Base-by-base conservation (phyloP, 1,140 invertebrate genomes). In the Drosophila leontia region DNA sequence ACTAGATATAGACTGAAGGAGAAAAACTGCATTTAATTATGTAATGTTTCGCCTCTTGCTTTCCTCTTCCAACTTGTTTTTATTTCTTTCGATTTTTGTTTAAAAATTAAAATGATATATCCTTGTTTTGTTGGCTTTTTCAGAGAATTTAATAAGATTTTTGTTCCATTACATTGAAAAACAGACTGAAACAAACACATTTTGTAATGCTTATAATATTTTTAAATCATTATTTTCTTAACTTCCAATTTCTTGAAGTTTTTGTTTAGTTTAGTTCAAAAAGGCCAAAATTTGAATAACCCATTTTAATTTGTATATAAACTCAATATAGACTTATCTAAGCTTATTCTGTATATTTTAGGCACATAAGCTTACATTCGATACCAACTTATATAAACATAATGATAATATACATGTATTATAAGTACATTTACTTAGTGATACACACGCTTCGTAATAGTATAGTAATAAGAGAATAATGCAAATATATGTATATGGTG, bases 281-380 rank as follows among this genome's bases (percentile, higher is more conserved):
- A 41, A 59, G 44, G 44, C 39, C 47, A 59, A 59, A 60, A 19
- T 41, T 70, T 19, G 37, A 41, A 42, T 65, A 32, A 55, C 41
- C 13, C 23, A 47, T 45, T 63, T 58, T 71, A 19, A 63, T 64
- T 60, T 78, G 76, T 88, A 88, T 42, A 87, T 85, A 70, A 67
- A 62, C 42, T 67, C 26, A n/a, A 45, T 51, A 45, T 65, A 59
- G 45, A 9, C 11, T 15, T 60, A 32, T 48, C 17, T 68, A 69
- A 60, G 35, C 53, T 70, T 80, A 75, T 56, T 45, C 39, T 84
- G 63, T 88, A 79, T 55, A 71, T 84, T 39, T 41, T 84, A 88
- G 69, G 34, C 59, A 50, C 58, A 23, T 56, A 76, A 70, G 55
- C 34, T 39, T 19, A 65, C 34, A 71, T 15, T 67, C 57, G n/a